Conservation (phyloP, 2,888 invertebrate genomes). For the Ectemnius lituratus region DNA sequence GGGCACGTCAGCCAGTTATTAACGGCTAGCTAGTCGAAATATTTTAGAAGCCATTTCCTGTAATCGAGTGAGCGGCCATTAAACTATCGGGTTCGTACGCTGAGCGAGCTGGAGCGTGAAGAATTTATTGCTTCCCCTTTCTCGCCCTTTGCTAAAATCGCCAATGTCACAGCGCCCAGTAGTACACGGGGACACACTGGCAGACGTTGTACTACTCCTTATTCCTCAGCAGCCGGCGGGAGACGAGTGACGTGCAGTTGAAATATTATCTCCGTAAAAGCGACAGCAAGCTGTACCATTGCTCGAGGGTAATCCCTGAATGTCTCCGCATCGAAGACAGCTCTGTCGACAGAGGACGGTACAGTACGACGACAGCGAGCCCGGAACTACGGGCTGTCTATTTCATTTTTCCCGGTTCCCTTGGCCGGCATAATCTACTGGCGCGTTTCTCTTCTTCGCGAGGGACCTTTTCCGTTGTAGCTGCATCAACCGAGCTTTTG, state of each 20-base stretch:
- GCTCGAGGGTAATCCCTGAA: slow-evolving; percentile 51
- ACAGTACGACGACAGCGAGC: slow-evolving; percentile 31
- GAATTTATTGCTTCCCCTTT: background rate
- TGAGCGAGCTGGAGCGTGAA: background rate
- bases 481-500: too few relatives aligned
- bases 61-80: too few relatives aligned
- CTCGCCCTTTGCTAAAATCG: slow-evolving; percentile 2
- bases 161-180: background rate
- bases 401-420: slow-evolving; percentile 25
- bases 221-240: slow-evolving; percentile 16
- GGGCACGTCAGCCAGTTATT: too few relatives aligned
- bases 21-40: too few relatives aligned
- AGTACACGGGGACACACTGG: too few relatives aligned
- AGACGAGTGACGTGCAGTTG: slow-evolving; percentile 50
- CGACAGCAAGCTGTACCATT: slow-evolving; percentile 41
- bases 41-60: too few relatives aligned
- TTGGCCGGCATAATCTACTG: slow-evolving; percentile 14
- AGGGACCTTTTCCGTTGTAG: slow-evolving; percentile 17
- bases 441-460: background rate
- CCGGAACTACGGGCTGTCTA: slow-evolving; percentile 29
- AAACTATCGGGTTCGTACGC: too few relatives aligned
- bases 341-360: slow-evolving; percentile 35
- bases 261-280: slow-evolving; percentile 60
- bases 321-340: slow-evolving; percentile 40
- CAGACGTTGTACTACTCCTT: slow-evolving; percentile 24